Evolutionary conservation across 2,113 vertebrate species (phyloP).

Genomic region (Oryzias javanicus): DNA sequence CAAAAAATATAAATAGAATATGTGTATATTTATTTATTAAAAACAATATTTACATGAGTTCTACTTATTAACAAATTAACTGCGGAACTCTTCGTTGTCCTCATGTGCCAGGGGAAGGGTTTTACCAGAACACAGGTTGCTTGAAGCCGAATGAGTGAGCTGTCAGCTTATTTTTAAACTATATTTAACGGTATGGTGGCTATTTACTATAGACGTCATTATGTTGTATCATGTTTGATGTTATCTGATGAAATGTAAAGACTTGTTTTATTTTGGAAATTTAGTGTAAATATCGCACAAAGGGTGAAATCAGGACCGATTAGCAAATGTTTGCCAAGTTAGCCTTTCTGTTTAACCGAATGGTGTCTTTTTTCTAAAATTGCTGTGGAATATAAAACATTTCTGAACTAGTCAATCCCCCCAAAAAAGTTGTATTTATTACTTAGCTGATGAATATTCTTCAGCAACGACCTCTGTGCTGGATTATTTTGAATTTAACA

Average conservation of each 20-base stretch:
- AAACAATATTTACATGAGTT: not conserved
- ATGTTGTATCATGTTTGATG: rapidly evolving
- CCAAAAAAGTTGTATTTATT: too few species aligned
- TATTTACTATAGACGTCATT: not conserved
- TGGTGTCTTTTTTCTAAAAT: too few species aligned
- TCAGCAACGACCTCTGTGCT: too few species aligned
- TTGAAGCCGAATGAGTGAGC: slow-evolving; percentile 69
- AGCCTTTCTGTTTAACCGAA: not conserved
- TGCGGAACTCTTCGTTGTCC: slow-evolving; percentile 24
- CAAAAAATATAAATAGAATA: not conserved
- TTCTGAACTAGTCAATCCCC: too few species aligned
- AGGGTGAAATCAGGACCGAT: not conserved
- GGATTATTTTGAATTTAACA: too few species aligned
- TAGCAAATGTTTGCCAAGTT: slow-evolving; percentile 12
- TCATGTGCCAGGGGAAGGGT: slow-evolving; percentile 37
- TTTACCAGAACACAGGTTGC: slow-evolving; percentile 61
- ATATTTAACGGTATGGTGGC: slow-evolving; percentile 35
- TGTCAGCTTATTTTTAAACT: slow-evolving; percentile 8
- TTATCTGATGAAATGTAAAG: not conserved
- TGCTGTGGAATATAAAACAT: too few species aligned
- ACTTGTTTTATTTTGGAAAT: not conserved
- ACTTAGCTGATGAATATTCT: too few species aligned
- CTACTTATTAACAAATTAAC: rapidly evolving
- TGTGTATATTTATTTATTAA: rapidly evolving
- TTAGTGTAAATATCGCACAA: not conserved